These are phyloP conservation scores for Triplophysa tibetana DNA, from an alignment of 2,113 vertebrate species.

Conservation along the genomic window DNA sequence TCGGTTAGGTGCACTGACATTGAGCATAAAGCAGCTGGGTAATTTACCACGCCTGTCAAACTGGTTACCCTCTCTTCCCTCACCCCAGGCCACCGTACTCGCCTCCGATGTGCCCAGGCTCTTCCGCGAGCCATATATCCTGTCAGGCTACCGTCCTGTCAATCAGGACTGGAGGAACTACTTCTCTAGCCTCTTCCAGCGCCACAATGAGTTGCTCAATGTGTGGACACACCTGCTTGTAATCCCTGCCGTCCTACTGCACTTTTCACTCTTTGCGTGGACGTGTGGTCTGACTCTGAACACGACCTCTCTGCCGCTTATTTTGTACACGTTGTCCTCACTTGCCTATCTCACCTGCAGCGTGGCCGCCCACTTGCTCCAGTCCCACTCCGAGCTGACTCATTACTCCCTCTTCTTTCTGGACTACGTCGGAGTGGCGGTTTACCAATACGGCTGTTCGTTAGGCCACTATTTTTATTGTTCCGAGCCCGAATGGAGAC, in stretches of 20 bases:
- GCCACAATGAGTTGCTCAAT: conserved; percentile 90
- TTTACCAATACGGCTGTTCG: conserved; percentile 89
- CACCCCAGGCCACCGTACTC: conserved; percentile 72
- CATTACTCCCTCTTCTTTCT: conserved; percentile 92
- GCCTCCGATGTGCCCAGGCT: conserved; percentile 82
- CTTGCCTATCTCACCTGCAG: conserved; percentile 85
- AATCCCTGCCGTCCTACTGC: conserved; percentile 75
- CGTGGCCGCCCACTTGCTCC: conserved; percentile 87
- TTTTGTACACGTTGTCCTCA: conserved; percentile 80
- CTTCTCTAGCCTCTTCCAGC: conserved; percentile 89
- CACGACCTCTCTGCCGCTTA: conserved; percentile 74
- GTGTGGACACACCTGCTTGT: conserved; percentile 92
- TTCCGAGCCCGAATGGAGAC: conserved; percentile 82
- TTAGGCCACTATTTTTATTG: conserved; percentile 89
- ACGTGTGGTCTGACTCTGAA: conserved; percentile 68
- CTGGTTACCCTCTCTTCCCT: conserved; percentile 71
- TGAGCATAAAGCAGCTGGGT: conserved; percentile 80
- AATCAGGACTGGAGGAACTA: conserved; percentile 88
- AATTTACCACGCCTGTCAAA: conserved; percentile 77
- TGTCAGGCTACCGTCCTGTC: conserved; percentile 81
- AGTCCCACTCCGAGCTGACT: conserved; percentile 85
- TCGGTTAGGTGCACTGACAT: conserved; percentile 77
- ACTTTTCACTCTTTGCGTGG: conserved; percentile 79
- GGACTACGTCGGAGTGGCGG: conserved; percentile 89
- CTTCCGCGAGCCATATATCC: conserved; percentile 90